Evolutionary conservation across 2,888 invertebrate species (phyloP), one percentile per base, ranked within the genome.

Genomic region (Cactoblastis cactorum): DNA sequence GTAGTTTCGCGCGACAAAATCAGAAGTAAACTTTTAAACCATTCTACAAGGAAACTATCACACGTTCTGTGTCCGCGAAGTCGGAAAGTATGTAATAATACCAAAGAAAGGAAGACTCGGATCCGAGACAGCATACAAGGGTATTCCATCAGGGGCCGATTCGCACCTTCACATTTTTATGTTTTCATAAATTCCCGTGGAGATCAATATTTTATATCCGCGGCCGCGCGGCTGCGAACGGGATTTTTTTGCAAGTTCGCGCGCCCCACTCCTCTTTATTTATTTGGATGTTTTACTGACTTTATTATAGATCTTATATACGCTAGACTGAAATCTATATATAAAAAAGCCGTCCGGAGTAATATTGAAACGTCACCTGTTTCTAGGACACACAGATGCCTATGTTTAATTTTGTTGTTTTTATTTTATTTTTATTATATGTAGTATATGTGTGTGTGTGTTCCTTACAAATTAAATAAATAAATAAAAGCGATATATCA

Each of bases 201-300:
- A 75, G 84, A 87, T 88, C 88, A 83, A 87, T 87, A 83, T 85
- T 85, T 84, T 82, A 86, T 83, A 83, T 83, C 79, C 80, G 74
- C 79, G 69, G 67, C 75, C 69, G 73, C 71, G 69, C 69, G 71
- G 71, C 69, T 70, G 73, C 71, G 67, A 74, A 77, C 71, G 74
- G 77, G 71, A 71, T 65, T 68, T 82, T 71, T 74, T 77, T 71
- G 74, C 73, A 75, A 74, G 71, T 75, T 77, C 66, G 71, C 69
- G 66, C 70, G 65, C 65, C 74, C 56, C 57, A 57, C 69, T 69
- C 61, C 65, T 62, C 61, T 72, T 77, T 76, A 78, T 79, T 77
- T 80, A 80, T 79, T 74, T 75, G 71, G 67, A 67, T 72, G 73
- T 66, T 69, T 1, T 17, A 37, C 15, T 37, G 37, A 37, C 11